These are phyloP conservation scores for Drosophila buzzatii DNA, from an alignment of 2,888 invertebrate genomes.

Conservation along the genomic window DNA sequence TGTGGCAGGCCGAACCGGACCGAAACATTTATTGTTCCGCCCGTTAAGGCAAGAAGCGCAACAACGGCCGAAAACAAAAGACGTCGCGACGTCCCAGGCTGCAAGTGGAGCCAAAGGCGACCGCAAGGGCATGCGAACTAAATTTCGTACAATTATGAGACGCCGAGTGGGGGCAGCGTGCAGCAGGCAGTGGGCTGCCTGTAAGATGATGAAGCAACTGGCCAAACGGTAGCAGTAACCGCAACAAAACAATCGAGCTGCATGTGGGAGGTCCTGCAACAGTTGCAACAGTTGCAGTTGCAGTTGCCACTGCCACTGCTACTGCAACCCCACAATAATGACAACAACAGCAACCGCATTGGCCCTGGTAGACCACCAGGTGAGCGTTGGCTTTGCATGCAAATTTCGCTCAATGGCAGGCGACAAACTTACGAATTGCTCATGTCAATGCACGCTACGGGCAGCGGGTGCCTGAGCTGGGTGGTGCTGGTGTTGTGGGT, in stretches of 20 bases:
- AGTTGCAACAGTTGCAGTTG: slow-evolving; percentile 33
- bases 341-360: slow-evolving; percentile 66
- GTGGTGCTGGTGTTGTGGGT: slow-evolving; percentile 41
- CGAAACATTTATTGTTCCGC: slow-evolving; percentile 80
- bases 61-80: slow-evolving; percentile 47
- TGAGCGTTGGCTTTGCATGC: slow-evolving; percentile 64
- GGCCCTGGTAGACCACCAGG: slow-evolving; percentile 68
- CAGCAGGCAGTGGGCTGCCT: too few species aligned
- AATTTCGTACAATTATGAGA: slow-evolving; percentile 82
- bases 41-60: slow-evolving; percentile 70
- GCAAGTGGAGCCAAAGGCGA: slow-evolving; percentile 58
- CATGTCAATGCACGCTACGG: slow-evolving; percentile 67
- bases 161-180: slow-evolving; percentile 45
- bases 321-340: slow-evolving; percentile 64
- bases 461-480: slow-evolving; percentile 50
- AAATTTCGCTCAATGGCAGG: slow-evolving; percentile 69
- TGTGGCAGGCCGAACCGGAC: slow-evolving; percentile 44
- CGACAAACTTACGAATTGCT: slow-evolving; percentile 84
- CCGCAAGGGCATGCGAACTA: slow-evolving; percentile 82
- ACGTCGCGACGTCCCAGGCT: slow-evolving; percentile 14
- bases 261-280: slow-evolving; percentile 78
- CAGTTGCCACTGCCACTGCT: slow-evolving; percentile 13
- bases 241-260: slow-evolving; percentile 71
- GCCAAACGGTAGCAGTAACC: slow-evolving; percentile 77
- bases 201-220: slow-evolving; percentile 39